phyloP scores from a whole-genome alignment of 2,797 vertebrate species.

The Eulemur rubriventer region DNA sequence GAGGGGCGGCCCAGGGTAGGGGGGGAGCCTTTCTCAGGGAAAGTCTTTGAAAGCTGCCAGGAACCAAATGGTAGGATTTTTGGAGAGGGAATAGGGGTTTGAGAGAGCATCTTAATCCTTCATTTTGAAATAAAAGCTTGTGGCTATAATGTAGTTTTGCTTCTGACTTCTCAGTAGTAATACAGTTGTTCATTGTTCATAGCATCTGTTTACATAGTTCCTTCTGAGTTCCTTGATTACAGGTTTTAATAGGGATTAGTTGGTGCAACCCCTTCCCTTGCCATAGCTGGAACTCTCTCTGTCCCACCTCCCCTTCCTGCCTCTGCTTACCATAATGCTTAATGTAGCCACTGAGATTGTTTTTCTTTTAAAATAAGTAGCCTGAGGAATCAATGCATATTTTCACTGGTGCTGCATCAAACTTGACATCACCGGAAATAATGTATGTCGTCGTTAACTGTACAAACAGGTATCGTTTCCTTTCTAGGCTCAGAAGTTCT shows the following conservation, averaged over 20 bases:
- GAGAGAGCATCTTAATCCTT: conserved; percentile 50
- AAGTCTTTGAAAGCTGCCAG: conserved; percentile 33
- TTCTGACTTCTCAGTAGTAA: conserved; percentile 40
- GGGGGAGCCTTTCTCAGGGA: background rate
- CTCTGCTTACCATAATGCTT: conserved; percentile 46
- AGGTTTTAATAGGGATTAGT: conserved; percentile 72
- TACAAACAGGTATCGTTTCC: background rate
- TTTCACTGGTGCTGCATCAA: conserved; percentile 23
- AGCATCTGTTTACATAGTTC: conserved; percentile 53
- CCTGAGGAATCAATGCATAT: conserved; percentile 37
- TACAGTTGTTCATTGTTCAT: conserved; percentile 61
- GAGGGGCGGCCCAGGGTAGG: background rate
- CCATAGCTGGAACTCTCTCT: background rate
- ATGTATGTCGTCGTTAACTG: background rate
- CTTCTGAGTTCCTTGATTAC: conserved; percentile 72
- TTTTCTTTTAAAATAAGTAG: background rate
- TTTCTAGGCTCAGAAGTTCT: conserved; percentile 8
- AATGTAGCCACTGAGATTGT: background rate
- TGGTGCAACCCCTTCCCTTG: conserved; percentile 43
- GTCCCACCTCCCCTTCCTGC: background rate
- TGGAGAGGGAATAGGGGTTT: background rate
- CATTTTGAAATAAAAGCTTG: conserved; percentile 57
- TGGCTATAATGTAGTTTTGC: conserved; percentile 55
- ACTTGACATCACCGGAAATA: conserved; percentile 15
- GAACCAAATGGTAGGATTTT: conserved; percentile 41